phyloP scores from a whole-genome alignment of 2,797 vertebrate genomes.

The Gouania willdenowi region DNA sequence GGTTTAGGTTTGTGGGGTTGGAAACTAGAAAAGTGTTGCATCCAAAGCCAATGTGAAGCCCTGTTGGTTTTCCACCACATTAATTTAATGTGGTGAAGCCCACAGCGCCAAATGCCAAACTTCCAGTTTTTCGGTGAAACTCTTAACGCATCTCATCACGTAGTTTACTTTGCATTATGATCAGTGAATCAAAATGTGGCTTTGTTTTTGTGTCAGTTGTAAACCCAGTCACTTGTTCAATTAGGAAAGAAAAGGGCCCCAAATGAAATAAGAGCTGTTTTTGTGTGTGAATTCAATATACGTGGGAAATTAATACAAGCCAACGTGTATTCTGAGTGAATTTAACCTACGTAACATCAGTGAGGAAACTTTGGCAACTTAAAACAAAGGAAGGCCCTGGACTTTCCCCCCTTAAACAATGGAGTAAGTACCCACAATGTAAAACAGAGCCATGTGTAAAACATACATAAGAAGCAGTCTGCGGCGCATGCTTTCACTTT shows the following conservation, averaged over 20 bases:
- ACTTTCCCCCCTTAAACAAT: conserved; percentile 18
- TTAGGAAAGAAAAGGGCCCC: too few relatives aligned
- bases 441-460: conserved; percentile 70
- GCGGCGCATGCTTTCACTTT: conserved; percentile 41
- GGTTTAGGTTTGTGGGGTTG: background rate
- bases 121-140: background rate
- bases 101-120: background rate
- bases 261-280: too few relatives aligned
- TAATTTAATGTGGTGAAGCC: background rate
- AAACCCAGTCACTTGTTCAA: too few relatives aligned
- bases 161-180: too few relatives aligned
- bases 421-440: conserved; percentile 40
- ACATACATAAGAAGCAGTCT: conserved; percentile 47
- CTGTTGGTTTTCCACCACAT: background rate
- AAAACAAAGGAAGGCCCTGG: conserved; percentile 27
- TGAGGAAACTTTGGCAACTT: conserved; percentile 20
- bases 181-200: too few relatives aligned
- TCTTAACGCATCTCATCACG: background rate
- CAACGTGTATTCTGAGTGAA: conserved; percentile 28
- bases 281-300: conserved; percentile 43
- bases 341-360: conserved; percentile 43
- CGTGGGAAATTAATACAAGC: conserved; percentile 31
- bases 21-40: background rate
- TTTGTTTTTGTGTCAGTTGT: too few relatives aligned
- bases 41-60: background rate